These are phyloP conservation scores for Drosophila nannoptera DNA, from an alignment of 1,140 invertebrate genomes.

Conservation along the genomic window DNA sequence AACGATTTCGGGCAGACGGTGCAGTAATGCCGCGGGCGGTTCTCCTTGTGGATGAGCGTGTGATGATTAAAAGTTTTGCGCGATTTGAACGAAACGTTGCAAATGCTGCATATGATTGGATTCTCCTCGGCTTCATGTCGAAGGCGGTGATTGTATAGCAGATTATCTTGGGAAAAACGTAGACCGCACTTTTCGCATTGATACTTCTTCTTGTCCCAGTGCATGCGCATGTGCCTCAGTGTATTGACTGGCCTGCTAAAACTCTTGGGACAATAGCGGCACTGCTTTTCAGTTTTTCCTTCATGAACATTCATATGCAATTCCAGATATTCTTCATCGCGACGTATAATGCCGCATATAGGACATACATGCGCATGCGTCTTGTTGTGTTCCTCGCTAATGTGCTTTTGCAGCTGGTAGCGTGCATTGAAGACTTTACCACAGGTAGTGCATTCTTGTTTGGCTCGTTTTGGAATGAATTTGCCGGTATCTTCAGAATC, in stretches of 20 bases:
- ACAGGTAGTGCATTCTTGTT: constrained; percentile 59
- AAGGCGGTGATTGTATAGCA: constrained; percentile 71
- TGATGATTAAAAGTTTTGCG: constrained; percentile 76
- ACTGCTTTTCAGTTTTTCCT: constrained; percentile 74
- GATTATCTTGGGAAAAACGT: constrained; percentile 69
- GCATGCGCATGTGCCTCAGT: constrained; percentile 74
- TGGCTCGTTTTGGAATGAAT: constrained; percentile 41
- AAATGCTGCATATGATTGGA: constrained; percentile 73
- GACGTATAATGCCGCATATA: constrained; percentile 64
- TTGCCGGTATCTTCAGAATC: constrained; percentile 27
- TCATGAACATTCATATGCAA: constrained; percentile 77
- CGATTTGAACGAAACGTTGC: constrained; percentile 74
- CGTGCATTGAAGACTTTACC: constrained; percentile 59
- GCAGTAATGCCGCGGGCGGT: constrained; percentile 69
- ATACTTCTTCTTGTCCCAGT: constrained; percentile 77
- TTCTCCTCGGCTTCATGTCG: constrained; percentile 76
- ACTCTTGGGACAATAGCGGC: constrained; percentile 70
- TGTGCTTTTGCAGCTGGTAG: constrained; percentile 67
- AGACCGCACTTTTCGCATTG: constrained; percentile 75
- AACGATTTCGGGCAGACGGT: constrained; percentile 71
- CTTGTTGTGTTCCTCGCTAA: constrained; percentile 62
- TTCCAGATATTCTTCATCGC: constrained; percentile 73
- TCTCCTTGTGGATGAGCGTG: constrained; percentile 72
- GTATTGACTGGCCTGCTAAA: constrained; percentile 72
- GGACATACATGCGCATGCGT: constrained; percentile 56